A percentile compares a stretch with the other conserved stretches of the same genome.
Conservation (phyloP, 2,888 invertebrate genomes). For the Spodoptera picta region DNA sequence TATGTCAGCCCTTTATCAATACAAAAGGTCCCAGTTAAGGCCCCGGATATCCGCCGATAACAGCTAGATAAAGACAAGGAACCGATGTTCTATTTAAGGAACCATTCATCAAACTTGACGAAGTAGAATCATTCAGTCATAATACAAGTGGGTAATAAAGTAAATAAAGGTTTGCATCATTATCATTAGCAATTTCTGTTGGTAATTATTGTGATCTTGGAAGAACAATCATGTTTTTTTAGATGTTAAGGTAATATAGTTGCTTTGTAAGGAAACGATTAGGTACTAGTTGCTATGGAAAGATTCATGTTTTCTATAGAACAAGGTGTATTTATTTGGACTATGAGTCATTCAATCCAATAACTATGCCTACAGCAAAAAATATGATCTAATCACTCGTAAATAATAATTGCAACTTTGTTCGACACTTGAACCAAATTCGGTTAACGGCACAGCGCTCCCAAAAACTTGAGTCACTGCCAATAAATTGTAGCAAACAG, state of each 20-base stretch:
- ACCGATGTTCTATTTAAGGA: constrained; percentile 41
- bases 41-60: constrained; percentile 66
- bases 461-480: constrained; percentile 16
- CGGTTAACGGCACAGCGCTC: constrained; percentile 21
- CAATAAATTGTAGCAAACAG: constrained; percentile 45
- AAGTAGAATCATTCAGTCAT: constrained; percentile 16
- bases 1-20: constrained; percentile 48
- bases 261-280: not conserved
- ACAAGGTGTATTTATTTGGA: not conserved
- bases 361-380: too few species aligned
- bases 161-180: constrained; percentile 4
- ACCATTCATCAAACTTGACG: constrained; percentile 10
- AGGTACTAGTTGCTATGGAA: not conserved
- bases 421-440: constrained; percentile 9
- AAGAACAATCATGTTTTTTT: constrained; percentile 23
- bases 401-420: constrained; percentile 1
- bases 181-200: constrained; percentile 9
- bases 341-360: too few species aligned
- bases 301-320: not conserved
- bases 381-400: not conserved
- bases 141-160: constrained; percentile 6
- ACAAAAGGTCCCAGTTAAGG: constrained; percentile 50
- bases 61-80: constrained; percentile 54
- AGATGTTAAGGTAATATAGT: constrained; percentile 20
- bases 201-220: constrained; percentile 4